Evolutionary conservation across 2,113 vertebrate species (phyloP).

Genomic region (Agapornis roseicollis): DNA sequence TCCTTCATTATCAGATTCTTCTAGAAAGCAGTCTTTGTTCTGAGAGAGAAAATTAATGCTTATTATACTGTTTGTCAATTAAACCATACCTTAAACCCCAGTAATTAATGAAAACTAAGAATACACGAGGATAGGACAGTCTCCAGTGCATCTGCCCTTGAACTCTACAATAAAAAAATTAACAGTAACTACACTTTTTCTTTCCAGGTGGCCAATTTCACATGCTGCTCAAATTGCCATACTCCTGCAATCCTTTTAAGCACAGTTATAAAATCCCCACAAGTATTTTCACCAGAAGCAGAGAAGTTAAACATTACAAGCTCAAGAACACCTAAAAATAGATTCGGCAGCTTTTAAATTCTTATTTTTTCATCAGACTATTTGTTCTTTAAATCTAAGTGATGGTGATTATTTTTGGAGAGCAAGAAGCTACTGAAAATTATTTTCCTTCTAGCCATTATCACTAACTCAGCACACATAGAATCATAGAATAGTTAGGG

Average conservation of each 20-base stretch:
- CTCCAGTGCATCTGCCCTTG: constrained; percentile 31
- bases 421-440: not conserved
- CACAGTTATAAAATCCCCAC: not conserved
- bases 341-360: not conserved
- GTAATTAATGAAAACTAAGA: constrained; percentile 63
- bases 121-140: not conserved
- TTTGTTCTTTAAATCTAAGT: not conserved
- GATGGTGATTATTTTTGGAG: not conserved
- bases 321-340: not conserved
- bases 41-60: constrained; percentile 59
- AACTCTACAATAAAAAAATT: constrained; percentile 54
- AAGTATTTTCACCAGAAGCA: not conserved
- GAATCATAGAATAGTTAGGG: too few relatives aligned
- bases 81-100: constrained; percentile 51
- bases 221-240: not conserved
- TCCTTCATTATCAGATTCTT: not conserved
- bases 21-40: constrained; percentile 34
- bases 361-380: not conserved
- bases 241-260: not conserved
- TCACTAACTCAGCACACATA: not conserved
- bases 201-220: not conserved
- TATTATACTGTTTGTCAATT: constrained; percentile 61
- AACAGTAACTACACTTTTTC: constrained; percentile 33
- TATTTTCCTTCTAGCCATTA: not conserved
- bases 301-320: not conserved